Conservation (phyloP, 2,888 invertebrate species). For the Oscheius myriophilus region DNA sequence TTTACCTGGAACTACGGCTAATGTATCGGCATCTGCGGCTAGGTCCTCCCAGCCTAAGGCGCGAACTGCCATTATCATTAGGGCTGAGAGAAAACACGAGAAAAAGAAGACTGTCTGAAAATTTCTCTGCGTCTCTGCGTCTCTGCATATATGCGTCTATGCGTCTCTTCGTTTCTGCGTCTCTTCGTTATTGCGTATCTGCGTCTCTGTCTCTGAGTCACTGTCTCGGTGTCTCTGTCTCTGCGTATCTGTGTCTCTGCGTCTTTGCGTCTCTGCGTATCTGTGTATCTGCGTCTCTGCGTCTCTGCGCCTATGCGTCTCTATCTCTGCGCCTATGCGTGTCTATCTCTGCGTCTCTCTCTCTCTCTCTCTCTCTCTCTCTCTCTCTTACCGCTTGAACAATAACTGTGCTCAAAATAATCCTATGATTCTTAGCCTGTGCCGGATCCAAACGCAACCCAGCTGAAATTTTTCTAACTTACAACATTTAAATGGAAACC, state of each 20-base stretch:
- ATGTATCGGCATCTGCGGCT: conserved; percentile 14
- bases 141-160: too few relatives aligned
- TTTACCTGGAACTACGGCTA: conserved; percentile 27
- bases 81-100: conserved; percentile 20
- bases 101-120: conserved; percentile 24
- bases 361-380: too few relatives aligned
- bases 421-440: conserved; percentile 17
- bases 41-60: conserved; percentile 11
- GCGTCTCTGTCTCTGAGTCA: too few relatives aligned
- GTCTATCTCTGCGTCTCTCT: too few relatives aligned
- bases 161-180: too few relatives aligned
- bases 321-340: too few relatives aligned
- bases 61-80: conserved; percentile 16
- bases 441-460: conserved; percentile 7
- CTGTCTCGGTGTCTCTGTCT: neutral
- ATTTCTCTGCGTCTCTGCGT: neutral
- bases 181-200: neutral
- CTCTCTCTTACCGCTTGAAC: conserved; percentile 20
- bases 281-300: too few relatives aligned
- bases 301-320: too few relatives aligned
- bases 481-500: neutral
- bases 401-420: conserved; percentile 22
- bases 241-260: too few relatives aligned
- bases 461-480: conserved; percentile 9
- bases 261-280: too few relatives aligned